phyloP scores from a whole-genome alignment of 2,888 invertebrate species.

The Parnassius apollo region DNA sequence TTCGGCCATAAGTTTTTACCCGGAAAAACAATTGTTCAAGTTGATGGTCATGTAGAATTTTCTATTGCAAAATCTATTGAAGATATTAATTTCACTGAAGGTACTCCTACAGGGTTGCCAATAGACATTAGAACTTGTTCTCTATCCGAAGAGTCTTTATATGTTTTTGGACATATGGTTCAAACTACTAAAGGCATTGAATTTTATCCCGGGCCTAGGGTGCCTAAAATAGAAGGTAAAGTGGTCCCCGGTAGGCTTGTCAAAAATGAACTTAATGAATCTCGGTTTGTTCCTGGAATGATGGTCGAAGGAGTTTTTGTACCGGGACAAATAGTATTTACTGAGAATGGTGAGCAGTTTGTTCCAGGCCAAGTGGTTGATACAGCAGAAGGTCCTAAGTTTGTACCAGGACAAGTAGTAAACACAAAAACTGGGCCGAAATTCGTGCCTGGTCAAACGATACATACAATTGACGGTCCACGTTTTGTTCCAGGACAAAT shows the following conservation, averaged over 20 bases:
- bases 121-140: slow-evolving; percentile 80
- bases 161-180: slow-evolving; percentile 85
- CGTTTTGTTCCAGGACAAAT: slow-evolving; percentile 90
- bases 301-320: slow-evolving; percentile 85
- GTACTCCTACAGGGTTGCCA: slow-evolving; percentile 78
- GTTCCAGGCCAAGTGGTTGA: slow-evolving; percentile 88
- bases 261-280: slow-evolving; percentile 81
- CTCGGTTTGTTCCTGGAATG: slow-evolving; percentile 85
- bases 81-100: slow-evolving; percentile 79
- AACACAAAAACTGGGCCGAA: slow-evolving; percentile 84
- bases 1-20: slow-evolving; percentile 83
- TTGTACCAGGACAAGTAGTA: slow-evolving; percentile 89
- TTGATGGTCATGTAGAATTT: slow-evolving; percentile 79
- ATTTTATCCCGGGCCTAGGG: slow-evolving; percentile 82
- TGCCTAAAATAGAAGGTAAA: slow-evolving; percentile 79
- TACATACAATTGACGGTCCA: slow-evolving; percentile 85
- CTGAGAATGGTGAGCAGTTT: slow-evolving; percentile 86
- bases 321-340: slow-evolving; percentile 85
- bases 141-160: slow-evolving; percentile 73
- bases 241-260: slow-evolving; percentile 84
- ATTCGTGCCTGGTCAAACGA: slow-evolving; percentile 86
- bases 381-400: slow-evolving; percentile 85
- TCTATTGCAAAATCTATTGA: slow-evolving; percentile 80
- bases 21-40: slow-evolving; percentile 77
- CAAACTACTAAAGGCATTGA: slow-evolving; percentile 84